A percentile compares a stretch with the other conserved stretches of the same genome.
Conservation (phyloP, 2,888 invertebrate species). For the Agrotis clavis region DNA sequence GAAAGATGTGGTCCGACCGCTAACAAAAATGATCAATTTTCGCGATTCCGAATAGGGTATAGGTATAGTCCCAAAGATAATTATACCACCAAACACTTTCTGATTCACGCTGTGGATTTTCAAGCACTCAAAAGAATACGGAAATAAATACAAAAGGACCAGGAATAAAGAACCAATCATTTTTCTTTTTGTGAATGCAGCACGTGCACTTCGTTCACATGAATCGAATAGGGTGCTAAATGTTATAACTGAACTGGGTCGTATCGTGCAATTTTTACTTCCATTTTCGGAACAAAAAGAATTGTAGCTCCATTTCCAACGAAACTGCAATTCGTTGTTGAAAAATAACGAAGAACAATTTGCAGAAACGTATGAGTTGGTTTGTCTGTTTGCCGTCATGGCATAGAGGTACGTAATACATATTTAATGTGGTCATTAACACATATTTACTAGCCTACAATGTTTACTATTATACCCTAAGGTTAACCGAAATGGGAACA, state of each 20-base stretch:
- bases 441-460: conserved; percentile 23
- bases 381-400: conserved; percentile 10
- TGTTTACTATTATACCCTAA: conserved; percentile 36
- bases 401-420: not conserved
- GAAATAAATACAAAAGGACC: not conserved
- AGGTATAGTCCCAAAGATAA: too few relatives aligned
- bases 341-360: conserved; percentile 9
- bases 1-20: too few relatives aligned
- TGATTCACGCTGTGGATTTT: not conserved
- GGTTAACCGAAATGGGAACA: conserved; percentile 40
- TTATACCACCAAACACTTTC: too few relatives aligned
- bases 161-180: not conserved
- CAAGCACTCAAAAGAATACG: not conserved
- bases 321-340: conserved; percentile 18
- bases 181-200: conserved; percentile 16
- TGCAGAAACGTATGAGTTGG: conserved; percentile 11
- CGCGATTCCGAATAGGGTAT: too few relatives aligned
- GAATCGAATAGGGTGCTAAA: conserved; percentile 34
- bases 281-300: conserved; percentile 30
- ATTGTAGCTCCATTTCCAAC: conserved; percentile 32
- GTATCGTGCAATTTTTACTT: conserved; percentile 25
- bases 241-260: conserved; percentile 30
- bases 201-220: conserved; percentile 16
- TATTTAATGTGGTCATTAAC: conserved; percentile 38
- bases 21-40: too few relatives aligned